Conservation (phyloP, 53 echinoderm and acorn worm genomes). For the Paracentrotus lividus region DNA sequence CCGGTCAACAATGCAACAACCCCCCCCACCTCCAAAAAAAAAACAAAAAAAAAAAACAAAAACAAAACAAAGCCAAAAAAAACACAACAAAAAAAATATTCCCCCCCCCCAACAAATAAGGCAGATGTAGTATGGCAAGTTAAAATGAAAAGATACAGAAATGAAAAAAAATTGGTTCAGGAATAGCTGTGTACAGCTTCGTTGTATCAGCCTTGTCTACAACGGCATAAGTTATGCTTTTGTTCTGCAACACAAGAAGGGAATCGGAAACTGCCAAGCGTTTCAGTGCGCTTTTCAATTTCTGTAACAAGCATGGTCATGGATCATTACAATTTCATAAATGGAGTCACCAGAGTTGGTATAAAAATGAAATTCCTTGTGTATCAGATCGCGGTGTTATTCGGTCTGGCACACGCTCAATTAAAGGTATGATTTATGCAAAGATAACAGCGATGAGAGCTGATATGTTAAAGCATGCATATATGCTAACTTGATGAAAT, state of each 20-base stretch:
- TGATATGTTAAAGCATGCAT: not conserved
- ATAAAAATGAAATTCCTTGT: slow-evolving; percentile 53
- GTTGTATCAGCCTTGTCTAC: not conserved
- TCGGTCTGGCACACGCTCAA: slow-evolving; percentile 51
- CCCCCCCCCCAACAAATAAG: too few relatives aligned
- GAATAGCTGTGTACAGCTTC: not conserved
- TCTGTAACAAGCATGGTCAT: slow-evolving; percentile 42
- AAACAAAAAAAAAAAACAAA: too few relatives aligned
- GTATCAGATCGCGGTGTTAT: slow-evolving; percentile 43
- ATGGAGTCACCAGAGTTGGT: slow-evolving; percentile 45
- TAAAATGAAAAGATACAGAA: slow-evolving; percentile 32
- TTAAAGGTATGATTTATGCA: slow-evolving; percentile 39
- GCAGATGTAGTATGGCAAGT: too few relatives aligned
- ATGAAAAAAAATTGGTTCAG: slow-evolving; percentile 1
- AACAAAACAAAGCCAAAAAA: too few relatives aligned
- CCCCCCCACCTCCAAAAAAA: too few relatives aligned
- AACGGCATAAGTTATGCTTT: slow-evolving; percentile 23
- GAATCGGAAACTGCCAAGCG: slow-evolving; percentile 47
- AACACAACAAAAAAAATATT: too few relatives aligned
- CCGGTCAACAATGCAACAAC: too few relatives aligned
- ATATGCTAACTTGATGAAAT: slow-evolving; percentile 37
- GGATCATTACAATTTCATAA: slow-evolving; percentile 63
- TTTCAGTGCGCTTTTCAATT: slow-evolving; percentile 44
- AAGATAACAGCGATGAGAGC: not conserved
- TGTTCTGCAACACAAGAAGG: slow-evolving; percentile 8